Evolutionary conservation across 2,888 invertebrate species (phyloP).

Genomic region (Chalcosyrphus nemorum): DNA sequence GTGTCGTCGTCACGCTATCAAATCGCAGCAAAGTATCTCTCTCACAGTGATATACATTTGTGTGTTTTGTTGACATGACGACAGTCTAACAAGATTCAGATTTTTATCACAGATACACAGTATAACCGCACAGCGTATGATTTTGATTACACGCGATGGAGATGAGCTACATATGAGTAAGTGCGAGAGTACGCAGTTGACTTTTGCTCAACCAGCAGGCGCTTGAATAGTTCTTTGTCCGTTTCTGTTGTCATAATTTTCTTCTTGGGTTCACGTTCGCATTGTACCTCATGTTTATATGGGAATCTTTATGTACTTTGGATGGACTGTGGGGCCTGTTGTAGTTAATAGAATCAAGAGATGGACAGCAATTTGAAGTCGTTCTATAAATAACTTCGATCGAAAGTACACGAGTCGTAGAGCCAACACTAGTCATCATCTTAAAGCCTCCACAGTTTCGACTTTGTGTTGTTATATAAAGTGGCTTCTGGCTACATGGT

Average conservation of each 20-base stretch:
- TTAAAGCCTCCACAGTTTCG: not conserved
- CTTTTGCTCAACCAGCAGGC: not conserved
- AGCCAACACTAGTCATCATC: not conserved
- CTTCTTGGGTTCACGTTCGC: conserved; percentile 30
- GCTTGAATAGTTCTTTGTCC: conserved; percentile 9
- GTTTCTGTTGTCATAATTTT: conserved; percentile 8
- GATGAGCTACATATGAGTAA: not conserved
- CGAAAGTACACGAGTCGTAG: not conserved
- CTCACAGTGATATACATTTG: conserved; percentile 2
- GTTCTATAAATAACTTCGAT: not conserved
- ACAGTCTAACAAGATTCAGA: not conserved
- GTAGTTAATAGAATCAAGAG: not conserved
- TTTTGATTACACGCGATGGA: conserved; percentile 11
- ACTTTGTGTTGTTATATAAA: not conserved
- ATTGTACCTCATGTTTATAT: not conserved
- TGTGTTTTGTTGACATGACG: not conserved
- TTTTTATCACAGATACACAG: conserved; percentile 10
- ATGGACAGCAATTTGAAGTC: not conserved
- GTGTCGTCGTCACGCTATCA: conserved; percentile 5
- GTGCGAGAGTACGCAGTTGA: conserved; percentile 9
- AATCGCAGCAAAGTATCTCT: conserved; percentile 20
- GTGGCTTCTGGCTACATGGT: not conserved
- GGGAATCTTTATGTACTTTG: conserved; percentile 11
- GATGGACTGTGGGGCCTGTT: conserved; percentile 6
- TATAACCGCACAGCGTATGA: not conserved